Evolutionary conservation across 2,888 invertebrate genomes (phyloP).

Genomic region (Dorcus parallelipipedus): DNA sequence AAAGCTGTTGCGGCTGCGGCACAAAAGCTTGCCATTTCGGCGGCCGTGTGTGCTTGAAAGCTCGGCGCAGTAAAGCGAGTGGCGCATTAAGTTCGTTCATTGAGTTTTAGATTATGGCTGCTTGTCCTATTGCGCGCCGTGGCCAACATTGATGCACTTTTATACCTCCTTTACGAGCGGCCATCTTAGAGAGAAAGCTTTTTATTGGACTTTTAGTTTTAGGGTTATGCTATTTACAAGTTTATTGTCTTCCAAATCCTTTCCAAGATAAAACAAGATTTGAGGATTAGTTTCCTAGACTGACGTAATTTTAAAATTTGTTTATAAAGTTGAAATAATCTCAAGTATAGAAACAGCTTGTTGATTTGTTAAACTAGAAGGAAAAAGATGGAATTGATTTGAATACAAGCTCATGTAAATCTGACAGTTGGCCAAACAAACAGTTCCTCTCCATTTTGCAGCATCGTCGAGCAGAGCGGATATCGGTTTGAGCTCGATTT

Average conservation of each 20-base stretch:
- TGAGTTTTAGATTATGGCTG: constrained; percentile 44
- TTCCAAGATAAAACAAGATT: neutral
- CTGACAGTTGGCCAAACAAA: constrained; percentile 44
- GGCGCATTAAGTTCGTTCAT: constrained; percentile 45
- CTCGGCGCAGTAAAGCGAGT: constrained; percentile 42
- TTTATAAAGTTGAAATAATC: neutral
- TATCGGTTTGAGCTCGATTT: constrained; percentile 50
- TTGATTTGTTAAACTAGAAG: neutral
- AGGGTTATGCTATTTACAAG: constrained; percentile 9
- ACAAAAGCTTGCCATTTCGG: constrained; percentile 35
- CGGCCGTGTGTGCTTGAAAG: constrained; percentile 31
- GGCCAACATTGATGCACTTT: constrained; percentile 42
- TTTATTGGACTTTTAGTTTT: constrained; percentile 22
- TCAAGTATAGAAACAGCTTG: neutral
- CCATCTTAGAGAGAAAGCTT: constrained; percentile 38
- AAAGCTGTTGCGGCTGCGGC: constrained; percentile 40
- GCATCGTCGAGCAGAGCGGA: constrained; percentile 48
- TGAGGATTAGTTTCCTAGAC: neutral
- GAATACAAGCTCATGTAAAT: constrained; percentile 37
- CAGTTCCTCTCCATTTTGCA: constrained; percentile 48
- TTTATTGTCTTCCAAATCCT: constrained; percentile 5
- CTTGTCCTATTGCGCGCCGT: constrained; percentile 42
- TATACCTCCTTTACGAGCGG: constrained; percentile 43
- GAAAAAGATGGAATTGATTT: constrained; percentile 24
- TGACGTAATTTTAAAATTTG: neutral